Evolutionary conservation across 2,797 vertebrate genomes (phyloP).

Genomic region (Chloroceryle amazona): DNA sequence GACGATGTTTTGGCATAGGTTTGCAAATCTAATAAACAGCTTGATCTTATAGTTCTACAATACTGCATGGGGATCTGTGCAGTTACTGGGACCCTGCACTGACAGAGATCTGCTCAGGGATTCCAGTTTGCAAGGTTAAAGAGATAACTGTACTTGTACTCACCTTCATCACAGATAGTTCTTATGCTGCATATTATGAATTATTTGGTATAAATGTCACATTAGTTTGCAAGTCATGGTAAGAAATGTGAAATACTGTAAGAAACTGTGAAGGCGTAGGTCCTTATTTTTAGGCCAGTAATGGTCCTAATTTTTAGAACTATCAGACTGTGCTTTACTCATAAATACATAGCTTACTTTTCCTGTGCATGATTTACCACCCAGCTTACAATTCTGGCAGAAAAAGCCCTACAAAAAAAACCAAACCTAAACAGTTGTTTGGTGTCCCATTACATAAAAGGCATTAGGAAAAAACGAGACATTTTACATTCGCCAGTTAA

Average conservation of each 20-base stretch:
- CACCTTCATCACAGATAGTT: background rate
- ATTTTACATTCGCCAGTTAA: background rate
- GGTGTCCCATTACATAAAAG: background rate
- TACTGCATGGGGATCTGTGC: background rate
- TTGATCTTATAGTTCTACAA: background rate
- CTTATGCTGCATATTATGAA: background rate
- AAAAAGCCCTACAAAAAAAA: background rate
- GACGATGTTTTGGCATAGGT: background rate
- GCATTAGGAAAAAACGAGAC: background rate
- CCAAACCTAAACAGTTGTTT: background rate
- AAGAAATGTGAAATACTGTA: background rate
- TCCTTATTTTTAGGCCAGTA: background rate
- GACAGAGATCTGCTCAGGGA: background rate
- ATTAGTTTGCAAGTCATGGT: background rate
- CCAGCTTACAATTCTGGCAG: background rate
- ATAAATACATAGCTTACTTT: background rate
- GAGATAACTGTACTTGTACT: background rate
- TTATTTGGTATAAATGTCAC: background rate
- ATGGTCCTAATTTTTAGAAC: background rate
- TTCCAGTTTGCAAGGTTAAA: background rate
- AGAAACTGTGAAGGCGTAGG: background rate
- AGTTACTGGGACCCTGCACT: background rate
- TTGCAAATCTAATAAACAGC: background rate
- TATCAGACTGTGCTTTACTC: background rate
- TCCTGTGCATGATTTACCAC: background rate